A percentile compares a stretch with the other conserved stretches of the same genome.
These are phyloP conservation scores for Lacerta viridis DNA, from an alignment of 2,797 vertebrate genomes.

Conservation along the genomic window DNA sequence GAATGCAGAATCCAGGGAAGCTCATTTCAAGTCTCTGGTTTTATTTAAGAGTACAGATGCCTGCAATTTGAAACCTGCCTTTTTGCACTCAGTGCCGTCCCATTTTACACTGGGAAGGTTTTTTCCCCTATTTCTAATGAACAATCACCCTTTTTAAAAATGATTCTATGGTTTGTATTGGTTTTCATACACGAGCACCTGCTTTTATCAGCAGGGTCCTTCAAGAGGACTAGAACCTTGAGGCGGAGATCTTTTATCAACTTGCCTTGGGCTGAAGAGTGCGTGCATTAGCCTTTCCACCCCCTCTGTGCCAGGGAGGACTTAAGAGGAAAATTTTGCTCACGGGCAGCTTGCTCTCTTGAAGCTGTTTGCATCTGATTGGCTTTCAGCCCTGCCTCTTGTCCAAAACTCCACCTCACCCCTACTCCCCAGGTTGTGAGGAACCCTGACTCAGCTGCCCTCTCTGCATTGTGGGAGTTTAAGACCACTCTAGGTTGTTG, in stretches of 20 bases:
- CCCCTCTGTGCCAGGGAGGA: not conserved
- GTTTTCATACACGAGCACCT: fast-evolving
- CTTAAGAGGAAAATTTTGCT: not conserved
- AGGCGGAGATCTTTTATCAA: not conserved
- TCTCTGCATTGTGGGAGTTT: not conserved
- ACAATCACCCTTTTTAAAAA: not conserved
- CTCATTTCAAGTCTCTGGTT: not conserved
- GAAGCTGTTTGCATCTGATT: not conserved
- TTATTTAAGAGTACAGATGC: no score
- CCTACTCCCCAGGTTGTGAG: not conserved
- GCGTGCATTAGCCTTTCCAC: no score
- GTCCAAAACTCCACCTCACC: not conserved
- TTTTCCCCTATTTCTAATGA: not conserved
- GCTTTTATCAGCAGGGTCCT: not conserved
- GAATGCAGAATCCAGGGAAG: not conserved
- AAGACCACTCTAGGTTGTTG: not conserved
- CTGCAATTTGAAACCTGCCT: not conserved
- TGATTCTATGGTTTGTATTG: no score
- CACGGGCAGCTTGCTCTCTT: not conserved
- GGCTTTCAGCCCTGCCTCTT: not conserved
- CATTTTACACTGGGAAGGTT: fast-evolving
- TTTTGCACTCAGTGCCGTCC: fast-evolving
- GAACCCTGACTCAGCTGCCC: not conserved
- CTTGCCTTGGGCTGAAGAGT: not conserved
- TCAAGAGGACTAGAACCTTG: not conserved